Evolutionary conservation across 2,888 invertebrate species (phyloP).

Genomic region (Hydriomena furcata): DNA sequence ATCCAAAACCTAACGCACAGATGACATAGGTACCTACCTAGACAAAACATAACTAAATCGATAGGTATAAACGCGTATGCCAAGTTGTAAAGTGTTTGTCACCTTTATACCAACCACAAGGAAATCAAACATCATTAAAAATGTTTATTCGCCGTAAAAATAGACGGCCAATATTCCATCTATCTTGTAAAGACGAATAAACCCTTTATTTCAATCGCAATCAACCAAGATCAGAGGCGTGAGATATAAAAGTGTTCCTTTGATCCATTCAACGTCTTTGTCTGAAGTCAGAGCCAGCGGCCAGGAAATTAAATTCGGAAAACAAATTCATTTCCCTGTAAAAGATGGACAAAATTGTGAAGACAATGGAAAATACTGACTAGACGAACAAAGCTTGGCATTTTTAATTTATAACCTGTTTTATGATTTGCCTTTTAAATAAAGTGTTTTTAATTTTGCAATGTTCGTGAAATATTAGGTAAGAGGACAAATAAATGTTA

Average conservation of each 20-base stretch:
- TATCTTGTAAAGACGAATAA: constrained; percentile 11
- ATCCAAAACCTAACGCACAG: too few species aligned
- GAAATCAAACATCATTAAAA: neutral
- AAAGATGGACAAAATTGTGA: constrained; percentile 38
- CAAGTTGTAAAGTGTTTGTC: too few species aligned
- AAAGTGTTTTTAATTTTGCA: constrained; percentile 14
- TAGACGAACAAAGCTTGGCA: constrained; percentile 29
- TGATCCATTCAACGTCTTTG: constrained; percentile 37
- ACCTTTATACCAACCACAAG: too few species aligned
- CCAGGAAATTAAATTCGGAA: constrained; percentile 39
- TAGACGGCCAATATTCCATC: constrained; percentile 6
- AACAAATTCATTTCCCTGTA: constrained; percentile 39
- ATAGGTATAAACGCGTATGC: too few species aligned
- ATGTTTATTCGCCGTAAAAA: neutral
- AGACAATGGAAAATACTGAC: constrained; percentile 30
- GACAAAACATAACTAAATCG: too few species aligned
- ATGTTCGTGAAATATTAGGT: too few species aligned
- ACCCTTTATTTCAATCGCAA: constrained; percentile 32
- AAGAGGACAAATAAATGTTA: too few species aligned
- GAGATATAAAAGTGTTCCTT: constrained; percentile 36
- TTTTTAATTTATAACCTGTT: constrained; percentile 31
- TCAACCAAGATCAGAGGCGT: constrained; percentile 35
- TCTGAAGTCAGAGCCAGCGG: constrained; percentile 26
- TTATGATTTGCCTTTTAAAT: constrained; percentile 32
- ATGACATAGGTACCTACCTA: too few species aligned